Evolutionary conservation across 2,113 vertebrate genomes (phyloP), one percentile per base, ranked within the genome.

Genomic region (Dipodomys merriami): DNA sequence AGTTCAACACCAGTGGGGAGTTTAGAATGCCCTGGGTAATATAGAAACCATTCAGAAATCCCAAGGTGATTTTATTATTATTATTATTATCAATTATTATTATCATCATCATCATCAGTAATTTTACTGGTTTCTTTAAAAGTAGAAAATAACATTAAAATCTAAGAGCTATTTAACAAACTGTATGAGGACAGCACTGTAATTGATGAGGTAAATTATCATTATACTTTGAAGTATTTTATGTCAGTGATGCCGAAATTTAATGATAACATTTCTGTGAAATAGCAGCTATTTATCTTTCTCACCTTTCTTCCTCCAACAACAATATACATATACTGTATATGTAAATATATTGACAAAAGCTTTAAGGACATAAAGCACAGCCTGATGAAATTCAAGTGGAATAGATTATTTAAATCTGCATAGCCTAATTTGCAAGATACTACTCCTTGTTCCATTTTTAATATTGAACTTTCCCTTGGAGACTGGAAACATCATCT

Each of bases 171-270:
- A 95, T 88, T 20, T 2, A 6, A 91, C 65, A 86, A 90, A 77
- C 1, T 53, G 19, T 57, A 67, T 83, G 62, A 91, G 88, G 18
- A 81, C 46, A 46, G 27, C 29, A 76, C 39, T 84, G 0, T 57
- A 30, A 46, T 89, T 96, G 35, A 82, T 87, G 6, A 94, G 23
- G 0, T 62, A 68, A 89, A 62, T 95, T 97, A 72, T 65, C 91
- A 97, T 95, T 95, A 83, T 96, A 11, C n/a, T 35, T 84, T 96
- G 83, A 95, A 96, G 23, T 77, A 91, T 62, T 95, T 12, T 16
- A 8, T 73, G 16, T 95, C 91, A 93, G 20, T 95, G 93, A n/a
- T 68, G 90, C 77, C 76, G 81, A 65, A 44, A 71, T 94, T 91
- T 96, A 94, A 91, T 96, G 93, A 90, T 86, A 95, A 77, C 65